phyloP scores from a whole-genome alignment of 2,797 vertebrate genomes.

The Eleutherodactylus coqui region DNA sequence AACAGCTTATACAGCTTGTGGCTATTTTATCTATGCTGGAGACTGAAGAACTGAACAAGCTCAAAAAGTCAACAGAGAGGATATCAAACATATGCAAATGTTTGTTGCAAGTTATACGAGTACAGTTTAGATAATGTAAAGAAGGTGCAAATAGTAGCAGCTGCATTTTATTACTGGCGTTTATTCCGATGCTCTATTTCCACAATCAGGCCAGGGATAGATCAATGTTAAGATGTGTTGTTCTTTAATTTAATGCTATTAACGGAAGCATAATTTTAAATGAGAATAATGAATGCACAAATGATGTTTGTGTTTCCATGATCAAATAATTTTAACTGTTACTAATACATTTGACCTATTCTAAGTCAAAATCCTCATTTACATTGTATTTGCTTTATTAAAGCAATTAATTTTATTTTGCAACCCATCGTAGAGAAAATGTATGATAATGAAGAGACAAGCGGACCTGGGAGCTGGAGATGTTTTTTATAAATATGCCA shows the following conservation, averaged over 20 bases:
- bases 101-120: constrained; percentile 23
- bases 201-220: background rate
- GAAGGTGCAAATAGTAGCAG: constrained; percentile 34
- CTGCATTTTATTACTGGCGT: constrained; percentile 4
- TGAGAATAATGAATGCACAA: constrained; percentile 48
- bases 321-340: constrained; percentile 40
- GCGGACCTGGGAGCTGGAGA: background rate
- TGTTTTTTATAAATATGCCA: background rate
- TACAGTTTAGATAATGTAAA: constrained; percentile 53
- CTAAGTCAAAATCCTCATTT: constrained; percentile 37
- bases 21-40: constrained; percentile 48
- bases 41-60: constrained; percentile 36
- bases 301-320: constrained; percentile 29
- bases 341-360: constrained; percentile 44
- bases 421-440: constrained; percentile 15
- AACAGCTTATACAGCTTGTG: constrained; percentile 38
- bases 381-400: constrained; percentile 42
- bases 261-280: constrained; percentile 11
- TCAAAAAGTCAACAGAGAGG: constrained; percentile 53
- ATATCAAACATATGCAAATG: constrained; percentile 59
- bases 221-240: constrained; percentile 28
- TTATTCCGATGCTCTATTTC: constrained; percentile 9
- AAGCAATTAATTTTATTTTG: constrained; percentile 48
- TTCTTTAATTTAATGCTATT: constrained; percentile 39
- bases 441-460: background rate